These are phyloP conservation scores for Drosophila tani DNA, from an alignment of 1,140 invertebrate genomes.

Conservation along the genomic window DNA sequence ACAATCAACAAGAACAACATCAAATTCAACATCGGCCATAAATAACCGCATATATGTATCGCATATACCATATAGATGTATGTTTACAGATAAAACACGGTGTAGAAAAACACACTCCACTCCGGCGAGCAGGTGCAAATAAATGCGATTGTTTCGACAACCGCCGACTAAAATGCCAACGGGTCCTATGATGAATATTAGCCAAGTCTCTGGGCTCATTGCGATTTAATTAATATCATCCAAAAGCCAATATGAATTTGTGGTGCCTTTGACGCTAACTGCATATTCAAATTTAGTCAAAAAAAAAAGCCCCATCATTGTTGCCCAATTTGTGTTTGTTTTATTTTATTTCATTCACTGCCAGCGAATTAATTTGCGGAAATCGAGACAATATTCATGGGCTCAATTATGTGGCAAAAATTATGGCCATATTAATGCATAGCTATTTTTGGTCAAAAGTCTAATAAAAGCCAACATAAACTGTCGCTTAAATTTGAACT, in stretches of 20 bases:
- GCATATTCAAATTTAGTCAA: slow-evolving; percentile 34
- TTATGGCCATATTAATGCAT: slow-evolving; percentile 28
- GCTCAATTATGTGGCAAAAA: slow-evolving; percentile 41
- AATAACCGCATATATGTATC: slow-evolving; percentile 34
- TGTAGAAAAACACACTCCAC: slow-evolving; percentile 24
- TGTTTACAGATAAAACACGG: slow-evolving; percentile 34
- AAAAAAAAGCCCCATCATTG: slow-evolving; percentile 20
- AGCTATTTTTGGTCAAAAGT: slow-evolving; percentile 10
- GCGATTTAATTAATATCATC: slow-evolving; percentile 78
- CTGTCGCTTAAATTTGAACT: neutral
- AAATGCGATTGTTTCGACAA: slow-evolving; percentile 60
- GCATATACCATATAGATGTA: neutral
- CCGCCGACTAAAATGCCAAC: slow-evolving; percentile 62
- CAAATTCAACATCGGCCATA: slow-evolving; percentile 31
- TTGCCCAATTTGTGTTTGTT: slow-evolving; percentile 21
- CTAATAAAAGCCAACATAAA: neutral
- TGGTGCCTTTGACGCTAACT: slow-evolving; percentile 61
- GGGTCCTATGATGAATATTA: slow-evolving; percentile 53
- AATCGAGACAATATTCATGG: slow-evolving; percentile 52
- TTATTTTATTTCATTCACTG: slow-evolving; percentile 49
- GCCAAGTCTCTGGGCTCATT: slow-evolving; percentile 51
- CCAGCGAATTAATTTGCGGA: slow-evolving; percentile 41
- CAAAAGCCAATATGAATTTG: slow-evolving; percentile 67
- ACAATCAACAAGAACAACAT: slow-evolving; percentile 54
- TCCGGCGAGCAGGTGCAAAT: slow-evolving; percentile 21